phyloP scores from a whole-genome alignment of 2,888 invertebrate species.

The Mycogona germanica region DNA sequence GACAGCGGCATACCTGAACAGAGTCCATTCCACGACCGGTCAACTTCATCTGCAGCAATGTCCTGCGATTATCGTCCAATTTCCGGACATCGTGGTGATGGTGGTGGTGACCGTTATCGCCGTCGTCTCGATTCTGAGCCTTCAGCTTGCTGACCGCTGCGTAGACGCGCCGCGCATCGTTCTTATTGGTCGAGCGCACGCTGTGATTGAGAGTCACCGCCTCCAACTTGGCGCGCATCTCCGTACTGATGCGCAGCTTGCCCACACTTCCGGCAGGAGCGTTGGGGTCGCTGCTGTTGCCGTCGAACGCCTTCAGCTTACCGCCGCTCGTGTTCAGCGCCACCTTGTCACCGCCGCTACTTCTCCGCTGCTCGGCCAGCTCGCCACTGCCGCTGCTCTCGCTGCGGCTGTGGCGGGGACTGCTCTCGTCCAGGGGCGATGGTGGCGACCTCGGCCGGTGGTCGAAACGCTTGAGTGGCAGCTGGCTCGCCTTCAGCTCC shows the following conservation, averaged over 20 bases:
- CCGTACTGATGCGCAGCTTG: slow-evolving; percentile 75
- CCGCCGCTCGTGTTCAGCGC: background rate
- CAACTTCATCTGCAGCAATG: slow-evolving; percentile 73
- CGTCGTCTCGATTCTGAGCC: slow-evolving; percentile 18
- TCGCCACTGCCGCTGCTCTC: slow-evolving; percentile 10
- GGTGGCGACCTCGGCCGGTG: background rate
- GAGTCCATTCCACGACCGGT: slow-evolving; percentile 34
- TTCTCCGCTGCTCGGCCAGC: no score
- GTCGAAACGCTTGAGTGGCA: background rate
- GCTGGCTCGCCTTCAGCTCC: background rate
- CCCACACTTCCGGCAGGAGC: slow-evolving; percentile 80
- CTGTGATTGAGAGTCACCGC: slow-evolving; percentile 75
- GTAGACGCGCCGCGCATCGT: slow-evolving; percentile 19
- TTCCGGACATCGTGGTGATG: slow-evolving; percentile 49
- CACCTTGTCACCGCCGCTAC: background rate
- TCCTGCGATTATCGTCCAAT: slow-evolving; percentile 69
- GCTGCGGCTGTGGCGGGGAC: background rate
- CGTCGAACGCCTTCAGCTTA: background rate
- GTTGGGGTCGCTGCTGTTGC: slow-evolving; percentile 33
- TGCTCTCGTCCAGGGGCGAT: background rate
- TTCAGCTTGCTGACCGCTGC: slow-evolving; percentile 20
- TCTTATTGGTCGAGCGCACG: slow-evolving; percentile 42
- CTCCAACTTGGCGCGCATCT: slow-evolving; percentile 81
- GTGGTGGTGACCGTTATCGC: slow-evolving; percentile 1
- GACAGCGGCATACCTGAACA: background rate